phyloP scores from a whole-genome alignment of 2,797 vertebrate genomes.

The Platalea minor region DNA sequence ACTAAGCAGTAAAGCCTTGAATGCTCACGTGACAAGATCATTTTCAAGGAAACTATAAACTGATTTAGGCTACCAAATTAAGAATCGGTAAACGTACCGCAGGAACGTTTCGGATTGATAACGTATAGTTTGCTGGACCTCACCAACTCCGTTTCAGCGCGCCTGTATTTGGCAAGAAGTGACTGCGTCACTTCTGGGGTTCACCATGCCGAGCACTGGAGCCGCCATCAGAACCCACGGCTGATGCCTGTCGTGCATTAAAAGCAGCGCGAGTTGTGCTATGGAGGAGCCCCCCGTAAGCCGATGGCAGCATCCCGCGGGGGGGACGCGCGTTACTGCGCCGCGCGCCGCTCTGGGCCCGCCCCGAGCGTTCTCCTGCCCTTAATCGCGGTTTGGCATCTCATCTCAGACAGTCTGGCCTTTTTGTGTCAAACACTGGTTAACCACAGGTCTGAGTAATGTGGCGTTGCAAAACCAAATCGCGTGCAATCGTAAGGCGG shows the following conservation, averaged over 20 bases:
- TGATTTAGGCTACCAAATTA: not conserved
- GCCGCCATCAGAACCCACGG: not conserved
- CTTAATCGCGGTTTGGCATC: not conserved
- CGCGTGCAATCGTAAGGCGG: not conserved
- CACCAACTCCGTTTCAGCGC: rapidly evolving
- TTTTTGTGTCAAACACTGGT: not conserved
- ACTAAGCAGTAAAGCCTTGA: rapidly evolving
- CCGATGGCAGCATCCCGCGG: rapidly evolving
- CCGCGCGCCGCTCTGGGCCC: not conserved
- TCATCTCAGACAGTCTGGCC: not conserved
- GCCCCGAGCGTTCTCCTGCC: not conserved
- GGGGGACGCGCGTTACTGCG: not conserved
- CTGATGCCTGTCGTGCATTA: not conserved
- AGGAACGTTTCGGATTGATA: rapidly evolving
- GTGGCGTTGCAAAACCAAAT: not conserved
- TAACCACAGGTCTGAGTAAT: not conserved
- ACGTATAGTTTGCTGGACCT: not conserved
- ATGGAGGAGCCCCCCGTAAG: not conserved
- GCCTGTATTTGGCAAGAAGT: not conserved
- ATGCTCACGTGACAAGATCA: rapidly evolving
- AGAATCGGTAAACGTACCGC: rapidly evolving
- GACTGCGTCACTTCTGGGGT: rapidly evolving
- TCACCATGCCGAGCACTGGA: not conserved
- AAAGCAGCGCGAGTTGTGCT: not conserved
- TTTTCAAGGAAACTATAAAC: not conserved